Conservation (phyloP, 1,140 invertebrate species). For the Ostrea denselamellosa region DNA sequence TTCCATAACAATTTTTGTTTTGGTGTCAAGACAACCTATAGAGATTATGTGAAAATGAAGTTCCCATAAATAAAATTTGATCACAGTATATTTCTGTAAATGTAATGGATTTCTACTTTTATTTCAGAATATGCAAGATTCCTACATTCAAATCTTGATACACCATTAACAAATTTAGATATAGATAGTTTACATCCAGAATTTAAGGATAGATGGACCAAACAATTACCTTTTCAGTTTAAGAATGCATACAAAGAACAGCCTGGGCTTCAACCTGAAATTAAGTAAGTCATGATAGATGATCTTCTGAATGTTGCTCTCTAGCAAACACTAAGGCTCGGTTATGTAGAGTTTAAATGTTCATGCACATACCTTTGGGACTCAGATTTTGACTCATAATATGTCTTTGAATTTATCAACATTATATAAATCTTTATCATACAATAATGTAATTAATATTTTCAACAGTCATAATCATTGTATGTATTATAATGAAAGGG, state of each 20-base stretch:
- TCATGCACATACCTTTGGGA: too few species aligned
- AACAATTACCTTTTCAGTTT: constrained; percentile 68
- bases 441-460: too few species aligned
- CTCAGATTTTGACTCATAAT: too few species aligned
- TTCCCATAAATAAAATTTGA: background rate
- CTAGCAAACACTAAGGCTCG: too few species aligned
- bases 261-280: constrained; percentile 73
- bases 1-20: background rate
- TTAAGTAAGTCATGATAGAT: constrained; percentile 59
- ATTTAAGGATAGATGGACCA: constrained; percentile 71
- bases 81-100: background rate
- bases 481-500: too few species aligned
- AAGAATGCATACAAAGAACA: constrained; percentile 72
- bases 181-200: constrained; percentile 66
- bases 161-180: constrained; percentile 61
- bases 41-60: background rate
- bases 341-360: too few species aligned
- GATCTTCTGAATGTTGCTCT: too few species aligned
- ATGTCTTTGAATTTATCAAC: too few species aligned
- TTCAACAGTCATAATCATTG: too few species aligned
- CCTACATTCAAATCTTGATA: constrained; percentile 70
- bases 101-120: constrained; percentile 36
- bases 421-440: too few species aligned
- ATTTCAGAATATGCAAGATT: constrained; percentile 73
- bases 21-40: background rate